Evolutionary conservation across 2,888 invertebrate species (phyloP).

Genomic region (Eurytoma adleriae): DNA sequence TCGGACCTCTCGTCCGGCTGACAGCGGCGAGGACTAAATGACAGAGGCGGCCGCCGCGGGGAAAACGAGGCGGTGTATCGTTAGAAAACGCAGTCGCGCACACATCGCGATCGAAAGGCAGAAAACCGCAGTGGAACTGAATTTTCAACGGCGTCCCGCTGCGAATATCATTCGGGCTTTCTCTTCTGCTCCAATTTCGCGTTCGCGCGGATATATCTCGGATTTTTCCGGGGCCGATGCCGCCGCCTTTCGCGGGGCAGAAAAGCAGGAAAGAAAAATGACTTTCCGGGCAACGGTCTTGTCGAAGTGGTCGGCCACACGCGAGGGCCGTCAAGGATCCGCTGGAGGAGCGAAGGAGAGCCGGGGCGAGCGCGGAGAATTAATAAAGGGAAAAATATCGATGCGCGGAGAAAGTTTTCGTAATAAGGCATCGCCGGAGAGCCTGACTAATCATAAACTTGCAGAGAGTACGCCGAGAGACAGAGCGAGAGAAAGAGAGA

Average conservation of each 20-base stretch:
- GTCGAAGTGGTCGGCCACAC: too few relatives aligned
- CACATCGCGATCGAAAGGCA: neutral
- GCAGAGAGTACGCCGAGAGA: neutral
- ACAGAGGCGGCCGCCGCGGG: too few relatives aligned
- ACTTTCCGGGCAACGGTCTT: neutral
- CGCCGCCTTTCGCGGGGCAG: neutral
- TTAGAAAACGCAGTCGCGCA: neutral
- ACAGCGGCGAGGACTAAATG: too few relatives aligned
- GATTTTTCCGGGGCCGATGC: neutral
- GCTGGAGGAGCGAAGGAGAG: neutral
- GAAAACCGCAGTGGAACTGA: constrained; percentile 9
- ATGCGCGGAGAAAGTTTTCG: constrained; percentile 21
- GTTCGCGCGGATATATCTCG: neutral
- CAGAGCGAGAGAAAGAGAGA: too few relatives aligned
- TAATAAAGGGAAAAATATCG: constrained; percentile 4
- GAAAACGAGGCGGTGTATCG: neutral
- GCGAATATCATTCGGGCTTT: constrained; percentile 28
- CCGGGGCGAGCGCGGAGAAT: neutral
- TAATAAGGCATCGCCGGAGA: constrained; percentile 8
- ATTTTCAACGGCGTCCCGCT: constrained; percentile 4
- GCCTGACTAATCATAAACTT: constrained; percentile 40
- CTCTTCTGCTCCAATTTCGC: constrained; percentile 42
- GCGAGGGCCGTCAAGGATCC: too few relatives aligned
- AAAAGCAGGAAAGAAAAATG: constrained; percentile 2
- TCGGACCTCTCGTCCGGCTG: too few relatives aligned